phyloP scores from a whole-genome alignment of 2,113 vertebrate species.

The Melanocharis versteri region DNA sequence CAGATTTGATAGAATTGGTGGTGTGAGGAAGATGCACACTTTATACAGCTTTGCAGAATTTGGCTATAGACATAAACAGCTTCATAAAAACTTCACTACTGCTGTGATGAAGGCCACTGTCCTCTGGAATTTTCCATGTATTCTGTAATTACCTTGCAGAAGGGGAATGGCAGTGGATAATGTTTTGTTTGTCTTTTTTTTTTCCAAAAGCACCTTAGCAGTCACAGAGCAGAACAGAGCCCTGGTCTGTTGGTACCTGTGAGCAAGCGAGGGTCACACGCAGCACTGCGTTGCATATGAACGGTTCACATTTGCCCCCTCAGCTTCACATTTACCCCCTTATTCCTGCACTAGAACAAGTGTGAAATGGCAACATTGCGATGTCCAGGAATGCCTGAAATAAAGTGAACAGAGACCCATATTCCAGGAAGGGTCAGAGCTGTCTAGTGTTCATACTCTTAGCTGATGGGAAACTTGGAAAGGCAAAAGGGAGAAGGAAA shows the following conservation, averaged over 20 bases:
- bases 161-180: not conserved
- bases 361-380: not conserved
- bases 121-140: not conserved
- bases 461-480: not conserved
- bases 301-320: not conserved
- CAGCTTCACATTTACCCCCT: not conserved
- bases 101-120: not conserved
- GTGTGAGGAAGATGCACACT: not conserved
- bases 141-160: not conserved
- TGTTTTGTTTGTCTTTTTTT: not conserved
- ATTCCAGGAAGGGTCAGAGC: not conserved
- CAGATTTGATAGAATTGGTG: not conserved
- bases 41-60: not conserved
- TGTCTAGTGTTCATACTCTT: not conserved
- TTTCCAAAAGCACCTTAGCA: not conserved
- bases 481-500: not conserved
- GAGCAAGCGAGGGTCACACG: too few species aligned
- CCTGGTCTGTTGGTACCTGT: not conserved
- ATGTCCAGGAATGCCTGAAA: not conserved
- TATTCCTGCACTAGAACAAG: not conserved
- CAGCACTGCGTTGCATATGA: fast-evolving
- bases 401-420: not conserved
- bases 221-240: not conserved
- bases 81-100: not conserved
- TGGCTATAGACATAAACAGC: not conserved